These are phyloP conservation scores for Drosophila anomalata DNA, from an alignment of 2,888 invertebrate species.

Conservation along the genomic window DNA sequence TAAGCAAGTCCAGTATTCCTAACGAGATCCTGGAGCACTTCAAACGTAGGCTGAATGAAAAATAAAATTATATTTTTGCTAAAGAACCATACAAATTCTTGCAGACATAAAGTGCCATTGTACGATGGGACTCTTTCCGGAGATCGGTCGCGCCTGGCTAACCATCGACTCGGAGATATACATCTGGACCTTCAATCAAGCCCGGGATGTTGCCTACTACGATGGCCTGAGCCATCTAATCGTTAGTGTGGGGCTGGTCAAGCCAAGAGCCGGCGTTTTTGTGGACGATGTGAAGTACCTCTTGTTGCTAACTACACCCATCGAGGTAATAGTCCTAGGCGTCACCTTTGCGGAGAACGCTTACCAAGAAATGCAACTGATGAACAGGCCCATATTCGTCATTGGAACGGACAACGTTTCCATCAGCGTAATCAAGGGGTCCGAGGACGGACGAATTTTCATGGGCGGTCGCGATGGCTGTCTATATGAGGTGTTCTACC, in stretches of 20 bases:
- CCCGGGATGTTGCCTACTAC: conserved; percentile 97
- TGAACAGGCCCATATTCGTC: conserved; percentile 97
- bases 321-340: conserved; percentile 90
- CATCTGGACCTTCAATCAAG: conserved; percentile 97
- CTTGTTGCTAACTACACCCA: conserved; percentile 95
- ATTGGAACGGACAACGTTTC: conserved; percentile 95
- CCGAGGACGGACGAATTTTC: conserved; percentile 94
- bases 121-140: conserved; percentile 98
- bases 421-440: conserved; percentile 92
- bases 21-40: conserved; percentile 97
- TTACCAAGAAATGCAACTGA: conserved; percentile 92
- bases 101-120: conserved; percentile 97
- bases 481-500: conserved; percentile 97
- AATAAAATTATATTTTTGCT: not conserved
- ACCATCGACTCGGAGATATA: conserved; percentile 99
- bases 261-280: conserved; percentile 94
- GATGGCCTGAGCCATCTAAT: conserved; percentile 98
- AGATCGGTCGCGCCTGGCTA: conserved; percentile 97
- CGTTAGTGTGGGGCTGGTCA: conserved; percentile 94
- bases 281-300: conserved; percentile 95
- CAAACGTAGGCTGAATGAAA: conserved; percentile 87
- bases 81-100: conserved; percentile 15
- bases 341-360: conserved; percentile 81
- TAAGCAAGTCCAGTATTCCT: conserved; percentile 94
- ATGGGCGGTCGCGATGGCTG: conserved; percentile 97